Percentiles rank a stretch among this genome's conserved stretches.
Evolutionary conservation across 2,113 vertebrate species (phyloP).

Genomic region (Apteryx mantelli): DNA sequence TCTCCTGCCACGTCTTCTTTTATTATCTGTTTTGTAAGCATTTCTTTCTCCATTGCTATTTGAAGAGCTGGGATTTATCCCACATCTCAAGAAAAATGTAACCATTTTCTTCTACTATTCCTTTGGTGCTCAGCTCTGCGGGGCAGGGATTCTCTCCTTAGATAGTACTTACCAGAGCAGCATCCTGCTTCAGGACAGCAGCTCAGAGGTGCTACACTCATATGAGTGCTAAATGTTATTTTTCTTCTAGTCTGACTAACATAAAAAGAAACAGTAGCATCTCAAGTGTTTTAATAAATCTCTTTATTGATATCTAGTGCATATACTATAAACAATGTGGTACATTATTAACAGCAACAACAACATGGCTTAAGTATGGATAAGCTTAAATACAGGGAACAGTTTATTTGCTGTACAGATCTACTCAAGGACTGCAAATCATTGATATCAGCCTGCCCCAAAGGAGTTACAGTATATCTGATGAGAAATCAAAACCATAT

Average conservation of each 20-base stretch:
- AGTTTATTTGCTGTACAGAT: not conserved
- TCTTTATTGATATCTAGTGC: slow-evolving; percentile 8
- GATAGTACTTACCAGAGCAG: not conserved
- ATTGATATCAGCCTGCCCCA: not conserved
- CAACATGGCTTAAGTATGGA: not conserved
- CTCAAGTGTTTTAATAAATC: not conserved
- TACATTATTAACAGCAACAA: not conserved
- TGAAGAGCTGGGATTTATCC: not conserved
- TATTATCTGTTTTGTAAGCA: not conserved
- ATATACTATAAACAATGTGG: not conserved
- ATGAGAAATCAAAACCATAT: not conserved
- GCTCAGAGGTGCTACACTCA: not conserved
- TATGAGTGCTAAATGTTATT: not conserved
- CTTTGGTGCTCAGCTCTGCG: not conserved
- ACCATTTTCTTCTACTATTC: not conserved
- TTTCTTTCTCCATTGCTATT: not conserved
- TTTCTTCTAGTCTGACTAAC: not conserved
- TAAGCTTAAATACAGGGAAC: not conserved
- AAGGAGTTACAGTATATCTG: not conserved
- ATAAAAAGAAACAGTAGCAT: not conserved
- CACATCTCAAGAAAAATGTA: not conserved
- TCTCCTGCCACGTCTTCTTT: not conserved
- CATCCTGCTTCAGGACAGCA: not conserved
- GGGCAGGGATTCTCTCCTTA: not conserved
- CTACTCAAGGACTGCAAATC: not conserved